Evolutionary conservation across 1,140 invertebrate species (phyloP).

Genomic region (Fopius arisanus): DNA sequence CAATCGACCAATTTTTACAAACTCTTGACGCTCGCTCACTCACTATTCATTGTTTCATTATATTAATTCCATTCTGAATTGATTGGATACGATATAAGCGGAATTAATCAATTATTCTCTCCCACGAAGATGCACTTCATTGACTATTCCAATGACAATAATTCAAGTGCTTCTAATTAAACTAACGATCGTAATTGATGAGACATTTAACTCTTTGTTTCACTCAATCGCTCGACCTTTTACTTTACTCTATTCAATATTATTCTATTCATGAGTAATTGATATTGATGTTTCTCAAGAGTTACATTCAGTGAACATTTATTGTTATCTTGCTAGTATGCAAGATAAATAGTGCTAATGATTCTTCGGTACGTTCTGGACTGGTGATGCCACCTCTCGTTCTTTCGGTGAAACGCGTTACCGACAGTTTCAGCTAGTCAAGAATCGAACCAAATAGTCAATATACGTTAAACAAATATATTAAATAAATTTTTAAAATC

Average conservation of each 20-base stretch:
- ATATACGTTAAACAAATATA: no score
- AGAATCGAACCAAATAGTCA: constrained; percentile 51
- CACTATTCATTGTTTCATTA: not conserved
- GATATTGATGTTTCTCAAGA: not conserved
- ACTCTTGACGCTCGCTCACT: not conserved
- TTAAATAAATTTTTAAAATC: no score
- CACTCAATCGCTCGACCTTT: not conserved
- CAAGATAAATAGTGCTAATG: not conserved
- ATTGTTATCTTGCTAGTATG: not conserved
- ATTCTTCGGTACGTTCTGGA: not conserved
- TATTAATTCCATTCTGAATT: not conserved
- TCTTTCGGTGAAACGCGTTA: constrained; percentile 26
- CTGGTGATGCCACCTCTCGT: constrained; percentile 48
- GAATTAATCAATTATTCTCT: not conserved
- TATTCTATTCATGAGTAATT: not conserved
- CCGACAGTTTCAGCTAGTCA: constrained; percentile 25
- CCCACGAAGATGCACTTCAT: not conserved
- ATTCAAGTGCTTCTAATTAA: not conserved
- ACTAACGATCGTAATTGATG: not conserved
- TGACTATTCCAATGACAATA: not conserved
- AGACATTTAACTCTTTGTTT: not conserved
- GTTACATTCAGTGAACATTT: not conserved
- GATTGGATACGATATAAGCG: not conserved
- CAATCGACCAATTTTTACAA: constrained; percentile 16
- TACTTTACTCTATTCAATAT: not conserved